A percentile compares a stretch with the other conserved stretches of the same genome.
phyloP scores from a whole-genome alignment of 2,888 invertebrate species.

The Drosophila picticornis region DNA sequence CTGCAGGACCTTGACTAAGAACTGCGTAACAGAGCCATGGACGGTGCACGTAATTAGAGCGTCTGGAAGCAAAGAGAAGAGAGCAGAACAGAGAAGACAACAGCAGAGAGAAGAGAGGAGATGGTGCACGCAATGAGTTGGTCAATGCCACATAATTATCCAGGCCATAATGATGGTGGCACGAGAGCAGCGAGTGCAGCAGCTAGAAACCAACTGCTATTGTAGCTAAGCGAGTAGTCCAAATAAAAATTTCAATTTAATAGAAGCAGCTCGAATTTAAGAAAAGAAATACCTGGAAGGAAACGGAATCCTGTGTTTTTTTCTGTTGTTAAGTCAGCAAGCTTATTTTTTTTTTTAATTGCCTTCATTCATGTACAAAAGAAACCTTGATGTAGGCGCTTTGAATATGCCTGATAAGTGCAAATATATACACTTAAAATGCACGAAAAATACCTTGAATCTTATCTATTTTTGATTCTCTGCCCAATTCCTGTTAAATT shows the following conservation, averaged over 20 bases:
- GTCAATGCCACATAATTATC: neutral
- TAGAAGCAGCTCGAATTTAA: neutral
- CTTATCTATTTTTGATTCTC: no score
- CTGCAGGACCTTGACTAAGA: conserved; percentile 54
- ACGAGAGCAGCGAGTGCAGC: neutral
- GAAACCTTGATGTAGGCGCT: no score
- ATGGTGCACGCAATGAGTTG: neutral
- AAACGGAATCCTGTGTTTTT: neutral
- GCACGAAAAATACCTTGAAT: no score
- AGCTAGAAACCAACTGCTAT: neutral
- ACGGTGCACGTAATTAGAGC: conserved; percentile 48
- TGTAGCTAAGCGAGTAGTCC: neutral
- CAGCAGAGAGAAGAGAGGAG: neutral
- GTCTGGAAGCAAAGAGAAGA: neutral
- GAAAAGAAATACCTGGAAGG: neutral
- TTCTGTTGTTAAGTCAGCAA: no score
- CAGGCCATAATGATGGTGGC: neutral
- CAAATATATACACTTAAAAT: no score
- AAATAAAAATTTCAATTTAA: neutral
- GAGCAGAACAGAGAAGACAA: neutral
- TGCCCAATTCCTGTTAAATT: neutral
- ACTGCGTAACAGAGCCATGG: conserved; percentile 49
- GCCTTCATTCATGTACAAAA: no score
- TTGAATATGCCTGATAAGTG: no score
- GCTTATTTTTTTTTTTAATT: neutral